Percentiles rank a stretch among this genome's conserved stretches.
These are phyloP conservation scores for Actias luna DNA, from an alignment of 2,888 invertebrate species.

Conservation along the genomic window DNA sequence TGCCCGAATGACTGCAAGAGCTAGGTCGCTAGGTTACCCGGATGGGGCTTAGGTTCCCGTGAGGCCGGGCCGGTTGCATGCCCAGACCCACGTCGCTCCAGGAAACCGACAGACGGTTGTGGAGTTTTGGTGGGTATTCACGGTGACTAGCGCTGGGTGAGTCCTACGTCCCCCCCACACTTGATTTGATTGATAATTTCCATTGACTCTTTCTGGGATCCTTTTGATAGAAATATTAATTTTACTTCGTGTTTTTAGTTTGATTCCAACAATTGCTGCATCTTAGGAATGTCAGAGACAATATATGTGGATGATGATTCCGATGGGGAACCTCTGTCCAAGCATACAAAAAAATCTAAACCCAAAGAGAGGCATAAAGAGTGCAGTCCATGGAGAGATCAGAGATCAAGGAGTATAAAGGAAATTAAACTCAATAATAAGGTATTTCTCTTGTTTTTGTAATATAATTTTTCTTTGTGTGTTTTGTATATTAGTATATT, in stretches of 20 bases:
- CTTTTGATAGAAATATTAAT: background rate
- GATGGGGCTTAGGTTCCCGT: too few relatives aligned
- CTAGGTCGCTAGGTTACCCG: too few relatives aligned
- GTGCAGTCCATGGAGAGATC: constrained; percentile 20
- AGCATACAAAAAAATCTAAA: constrained; percentile 23
- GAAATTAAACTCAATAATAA: constrained; percentile 2
- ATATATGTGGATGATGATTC: constrained; percentile 47
- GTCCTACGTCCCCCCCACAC: too few relatives aligned
- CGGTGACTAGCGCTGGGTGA: too few relatives aligned
- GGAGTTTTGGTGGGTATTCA: too few relatives aligned
- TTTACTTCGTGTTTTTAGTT: constrained; percentile 33
- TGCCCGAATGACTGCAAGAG: too few relatives aligned
- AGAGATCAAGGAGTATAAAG: background rate
- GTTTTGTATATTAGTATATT: too few relatives aligned
- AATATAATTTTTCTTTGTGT: too few relatives aligned
- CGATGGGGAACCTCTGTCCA: constrained; percentile 34
- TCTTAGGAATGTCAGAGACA: constrained; percentile 61
- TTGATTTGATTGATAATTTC: too few relatives aligned
- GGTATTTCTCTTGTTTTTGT: background rate
- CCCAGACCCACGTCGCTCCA: too few relatives aligned
- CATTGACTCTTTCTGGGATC: background rate
- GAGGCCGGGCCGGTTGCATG: too few relatives aligned
- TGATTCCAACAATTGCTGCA: constrained; percentile 61
- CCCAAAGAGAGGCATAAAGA: constrained; percentile 21
- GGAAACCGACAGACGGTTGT: too few relatives aligned